Evolutionary conservation across 2,888 invertebrate genomes (phyloP).

Genomic region (Amitus sp.): DNA sequence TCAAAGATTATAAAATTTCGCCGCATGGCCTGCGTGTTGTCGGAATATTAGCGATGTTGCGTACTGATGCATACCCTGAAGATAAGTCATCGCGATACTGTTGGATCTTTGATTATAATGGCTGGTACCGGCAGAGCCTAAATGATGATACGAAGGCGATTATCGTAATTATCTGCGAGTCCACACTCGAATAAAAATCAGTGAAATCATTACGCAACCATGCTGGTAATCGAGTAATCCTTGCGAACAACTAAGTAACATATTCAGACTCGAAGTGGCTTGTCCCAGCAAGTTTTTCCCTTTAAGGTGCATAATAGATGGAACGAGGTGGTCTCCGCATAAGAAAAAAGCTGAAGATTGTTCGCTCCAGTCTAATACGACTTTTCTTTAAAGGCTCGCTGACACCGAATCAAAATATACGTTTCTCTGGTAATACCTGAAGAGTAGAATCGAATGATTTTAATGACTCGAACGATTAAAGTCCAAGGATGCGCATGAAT

Average conservation of each 20-base stretch:
- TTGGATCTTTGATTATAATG: constrained; percentile 34
- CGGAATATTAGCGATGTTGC: constrained; percentile 34
- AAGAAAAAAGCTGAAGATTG: too few relatives aligned
- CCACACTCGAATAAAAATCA: too few relatives aligned
- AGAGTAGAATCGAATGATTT: constrained; percentile 33
- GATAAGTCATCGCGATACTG: constrained; percentile 33
- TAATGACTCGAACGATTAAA: constrained; percentile 38
- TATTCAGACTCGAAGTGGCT: too few relatives aligned
- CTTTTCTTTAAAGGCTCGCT: too few relatives aligned
- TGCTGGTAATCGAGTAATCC: too few relatives aligned
- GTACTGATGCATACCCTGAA: constrained; percentile 27
- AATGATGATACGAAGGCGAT: constrained; percentile 26
- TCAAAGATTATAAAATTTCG: constrained; percentile 18
- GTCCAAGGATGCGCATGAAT: constrained; percentile 37
- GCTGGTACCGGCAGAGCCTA: constrained; percentile 30
- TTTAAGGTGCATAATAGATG: too few relatives aligned
- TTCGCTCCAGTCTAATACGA: too few relatives aligned
- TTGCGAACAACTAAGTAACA: too few relatives aligned
- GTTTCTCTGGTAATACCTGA: constrained; percentile 1
- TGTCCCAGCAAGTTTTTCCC: too few relatives aligned
- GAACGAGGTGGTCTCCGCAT: too few relatives aligned
- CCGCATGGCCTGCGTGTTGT: constrained; percentile 27
- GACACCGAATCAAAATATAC: neutral
- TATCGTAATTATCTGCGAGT: constrained; percentile 5
- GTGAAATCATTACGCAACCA: too few relatives aligned